Evolutionary conservation across 1,140 invertebrate genomes (phyloP).

Genomic region (Solenopsis fugax): DNA sequence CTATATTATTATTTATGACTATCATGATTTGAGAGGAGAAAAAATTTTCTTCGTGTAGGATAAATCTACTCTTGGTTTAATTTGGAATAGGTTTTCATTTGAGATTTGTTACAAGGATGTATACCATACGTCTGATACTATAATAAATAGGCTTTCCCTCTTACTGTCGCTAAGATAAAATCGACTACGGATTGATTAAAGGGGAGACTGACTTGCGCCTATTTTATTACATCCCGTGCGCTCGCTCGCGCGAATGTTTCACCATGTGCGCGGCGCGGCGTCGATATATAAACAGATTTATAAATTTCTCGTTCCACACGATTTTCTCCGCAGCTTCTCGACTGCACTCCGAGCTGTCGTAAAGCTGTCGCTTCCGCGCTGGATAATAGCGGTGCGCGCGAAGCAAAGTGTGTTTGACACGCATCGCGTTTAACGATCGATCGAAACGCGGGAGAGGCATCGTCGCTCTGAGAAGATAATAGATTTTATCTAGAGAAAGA

Average conservation of each 20-base stretch:
- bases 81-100: neutral
- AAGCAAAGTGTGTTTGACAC: constrained; percentile 48
- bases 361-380: constrained; percentile 44
- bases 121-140: neutral
- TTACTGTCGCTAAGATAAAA: neutral
- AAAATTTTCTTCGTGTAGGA: no score
- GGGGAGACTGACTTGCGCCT: no score
- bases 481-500: constrained; percentile 34
- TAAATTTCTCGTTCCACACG: constrained; percentile 35
- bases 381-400: constrained; percentile 34
- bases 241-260: neutral
- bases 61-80: neutral
- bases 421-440: constrained; percentile 51
- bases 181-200: neutral
- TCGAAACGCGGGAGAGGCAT: constrained; percentile 12
- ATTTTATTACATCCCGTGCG: neutral
- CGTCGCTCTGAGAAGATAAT: constrained; percentile 30
- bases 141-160: no score
- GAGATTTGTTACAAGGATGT: neutral
- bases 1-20: no score
- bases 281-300: constrained; percentile 43
- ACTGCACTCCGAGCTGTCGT: constrained; percentile 35
- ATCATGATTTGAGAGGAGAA: no score
- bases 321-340: constrained; percentile 30
- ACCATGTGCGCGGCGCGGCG: neutral